phyloP scores from a whole-genome alignment of 92 coral and sea anemone species.

The Isaurus tuberculatus region DNA sequence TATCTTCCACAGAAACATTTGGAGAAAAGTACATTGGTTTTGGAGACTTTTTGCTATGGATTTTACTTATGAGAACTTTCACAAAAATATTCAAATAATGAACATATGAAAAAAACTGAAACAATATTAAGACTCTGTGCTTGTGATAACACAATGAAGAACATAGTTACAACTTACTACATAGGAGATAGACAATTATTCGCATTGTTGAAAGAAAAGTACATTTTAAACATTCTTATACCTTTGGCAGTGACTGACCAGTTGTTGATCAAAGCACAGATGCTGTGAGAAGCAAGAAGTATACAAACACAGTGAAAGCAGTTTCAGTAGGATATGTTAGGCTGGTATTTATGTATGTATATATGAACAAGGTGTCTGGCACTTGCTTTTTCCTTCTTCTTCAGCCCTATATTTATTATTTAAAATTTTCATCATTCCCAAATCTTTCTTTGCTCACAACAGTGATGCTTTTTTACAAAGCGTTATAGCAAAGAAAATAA shows the following conservation, averaged over 20 bases:
- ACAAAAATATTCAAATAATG: constrained; percentile 26
- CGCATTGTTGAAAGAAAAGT: constrained; percentile 29
- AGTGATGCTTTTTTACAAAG: constrained; percentile 15
- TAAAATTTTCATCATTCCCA: background rate
- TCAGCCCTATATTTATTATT: background rate
- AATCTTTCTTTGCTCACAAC: constrained; percentile 12
- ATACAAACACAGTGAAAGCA: constrained; percentile 58
- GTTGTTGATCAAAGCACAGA: constrained; percentile 51
- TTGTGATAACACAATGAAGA: constrained; percentile 36
- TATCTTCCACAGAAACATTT: constrained; percentile 46
- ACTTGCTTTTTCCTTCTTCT: background rate
- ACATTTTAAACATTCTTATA: constrained; percentile 43
- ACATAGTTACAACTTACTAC: constrained; percentile 23
- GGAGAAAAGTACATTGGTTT: constrained; percentile 40
- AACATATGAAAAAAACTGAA: constrained; percentile 16
- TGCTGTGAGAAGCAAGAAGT: constrained; percentile 36
- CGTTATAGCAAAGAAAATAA: constrained; percentile 41
- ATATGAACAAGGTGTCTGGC: constrained; percentile 63
- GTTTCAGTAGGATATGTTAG: constrained; percentile 81
- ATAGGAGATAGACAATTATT: constrained; percentile 16
- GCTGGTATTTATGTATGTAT: constrained; percentile 71
- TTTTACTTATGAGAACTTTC: constrained; percentile 34
- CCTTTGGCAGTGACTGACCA: constrained; percentile 52
- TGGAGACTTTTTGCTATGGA: constrained; percentile 52
- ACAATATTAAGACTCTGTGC: constrained; percentile 37